Evolutionary conservation across 2,797 vertebrate genomes (phyloP), one percentile per base, ranked within the genome.

Genomic region (Austrolebias charrua): DNA sequence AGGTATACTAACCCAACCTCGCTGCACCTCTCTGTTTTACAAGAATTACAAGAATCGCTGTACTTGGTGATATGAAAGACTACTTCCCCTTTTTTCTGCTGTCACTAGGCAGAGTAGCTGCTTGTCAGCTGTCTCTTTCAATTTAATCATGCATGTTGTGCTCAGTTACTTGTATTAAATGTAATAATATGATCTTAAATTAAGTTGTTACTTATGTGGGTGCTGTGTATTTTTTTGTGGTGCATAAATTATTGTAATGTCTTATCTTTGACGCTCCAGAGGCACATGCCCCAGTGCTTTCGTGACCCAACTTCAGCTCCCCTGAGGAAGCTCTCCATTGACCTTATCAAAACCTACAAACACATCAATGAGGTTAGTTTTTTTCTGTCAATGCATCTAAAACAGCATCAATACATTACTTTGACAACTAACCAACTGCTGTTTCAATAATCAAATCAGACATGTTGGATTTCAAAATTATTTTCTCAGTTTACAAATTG

Each of bases 321-420:
- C 75, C 79, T 99, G 92, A 97, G 97, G 93, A 99, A 99, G 93
- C 95, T 99, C 89, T 99, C 98, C 78, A 95, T 98, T 91, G 98
- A 99, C 93, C 93, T 99, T 95, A 99, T 99, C 93, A 99, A 99
- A 98, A 99, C 98, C 90, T 99, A 99, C 80, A 99, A 99, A 94
- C 98, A 99, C 95, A 99, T 99, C 95, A 99, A 99, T 98, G 98
- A 99, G 96, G 98, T 99, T 93, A 89, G 93, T 81, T 67, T 43
- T 20, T 55, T 63, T 62, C n/a, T 57, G 64, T 54, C 10, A 29
- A 54, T 57, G 1, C n/a, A 49, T 46, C 1, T 51, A 20, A 24
- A 51, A 12, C 10, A 45, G 3, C 18, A 59, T 40, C 16, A 51
- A 12, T 24, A 9, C 8, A 19, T 33, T 29, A 69, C 15, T 45